These are phyloP conservation scores for Trissolcus brochymenae DNA, from an alignment of 2,888 invertebrate genomes.

Conservation along the genomic window DNA sequence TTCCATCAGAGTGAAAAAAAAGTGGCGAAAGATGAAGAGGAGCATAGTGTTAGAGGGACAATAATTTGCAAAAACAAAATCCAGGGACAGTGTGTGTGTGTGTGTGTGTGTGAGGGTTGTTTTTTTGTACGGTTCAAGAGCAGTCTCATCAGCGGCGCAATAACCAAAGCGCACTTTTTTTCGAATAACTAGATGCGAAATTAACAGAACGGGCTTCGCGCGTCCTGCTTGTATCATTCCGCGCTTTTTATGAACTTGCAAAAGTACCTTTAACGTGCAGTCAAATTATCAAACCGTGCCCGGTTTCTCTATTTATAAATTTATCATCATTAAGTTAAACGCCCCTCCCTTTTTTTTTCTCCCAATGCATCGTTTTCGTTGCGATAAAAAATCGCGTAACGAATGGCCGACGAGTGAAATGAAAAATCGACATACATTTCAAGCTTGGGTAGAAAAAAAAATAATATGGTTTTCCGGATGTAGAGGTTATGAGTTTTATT, in stretches of 20 bases:
- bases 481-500: too few relatives aligned
- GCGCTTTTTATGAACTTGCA: too few relatives aligned
- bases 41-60: constrained; percentile 1
- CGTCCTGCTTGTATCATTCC: too few relatives aligned
- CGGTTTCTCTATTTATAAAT: constrained; percentile 19
- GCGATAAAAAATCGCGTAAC: constrained; percentile 5
- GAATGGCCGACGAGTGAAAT: neutral
- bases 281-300: constrained; percentile 15
- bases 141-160: constrained; percentile 2
- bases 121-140: neutral
- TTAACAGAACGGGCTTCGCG: neutral
- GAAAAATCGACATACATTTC: constrained; percentile 7
- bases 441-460: too few relatives aligned
- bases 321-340: constrained; percentile 22
- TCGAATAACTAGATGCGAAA: constrained; percentile 1
- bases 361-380: neutral
- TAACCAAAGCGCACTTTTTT: neutral
- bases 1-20: too few relatives aligned
- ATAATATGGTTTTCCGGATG: too few relatives aligned
- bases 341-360: constrained; percentile 11
- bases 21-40: neutral
- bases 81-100: too few relatives aligned
- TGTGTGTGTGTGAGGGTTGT: neutral
- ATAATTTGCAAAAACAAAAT: neutral
- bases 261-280: too few relatives aligned